Evolutionary conservation across 2,113 vertebrate species (phyloP).

Genomic region (Halcyon senegalensis): DNA sequence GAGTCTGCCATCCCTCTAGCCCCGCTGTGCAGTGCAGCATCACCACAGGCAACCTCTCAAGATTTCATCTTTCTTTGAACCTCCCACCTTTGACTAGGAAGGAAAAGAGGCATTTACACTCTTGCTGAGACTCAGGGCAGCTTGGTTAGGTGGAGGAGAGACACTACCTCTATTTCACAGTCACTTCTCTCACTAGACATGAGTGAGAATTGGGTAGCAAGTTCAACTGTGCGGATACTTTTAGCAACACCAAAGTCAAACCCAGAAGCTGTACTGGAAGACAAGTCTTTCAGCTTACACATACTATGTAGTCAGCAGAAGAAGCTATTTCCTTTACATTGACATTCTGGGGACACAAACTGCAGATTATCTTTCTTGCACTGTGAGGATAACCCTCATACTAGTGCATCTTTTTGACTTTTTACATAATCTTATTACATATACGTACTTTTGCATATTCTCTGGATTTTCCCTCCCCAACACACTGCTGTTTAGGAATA

Average conservation of each 20-base stretch:
- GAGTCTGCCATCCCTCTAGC: slow-evolving; percentile 16
- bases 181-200: slow-evolving; percentile 19
- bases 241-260: background rate
- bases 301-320: background rate
- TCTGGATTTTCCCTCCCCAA: background rate
- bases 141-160: slow-evolving; percentile 42
- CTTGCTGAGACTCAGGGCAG: slow-evolving; percentile 65
- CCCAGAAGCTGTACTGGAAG: background rate
- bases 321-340: background rate
- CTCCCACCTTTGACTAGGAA: slow-evolving; percentile 44
- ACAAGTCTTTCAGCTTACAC: background rate
- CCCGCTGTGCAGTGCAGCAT: slow-evolving; percentile 4
- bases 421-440: background rate
- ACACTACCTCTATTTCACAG: background rate
- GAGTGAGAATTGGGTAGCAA: background rate
- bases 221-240: slow-evolving; percentile 3
- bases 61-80: slow-evolving; percentile 53
- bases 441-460: background rate
- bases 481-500: background rate
- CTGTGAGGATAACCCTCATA: background rate
- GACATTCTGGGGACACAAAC: background rate
- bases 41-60: slow-evolving; percentile 29
- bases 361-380: background rate
- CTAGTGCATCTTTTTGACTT: background rate
- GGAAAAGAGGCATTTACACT: slow-evolving; percentile 35